phyloP scores from a whole-genome alignment of 2,797 vertebrate genomes.

The Valencia hispanica region DNA sequence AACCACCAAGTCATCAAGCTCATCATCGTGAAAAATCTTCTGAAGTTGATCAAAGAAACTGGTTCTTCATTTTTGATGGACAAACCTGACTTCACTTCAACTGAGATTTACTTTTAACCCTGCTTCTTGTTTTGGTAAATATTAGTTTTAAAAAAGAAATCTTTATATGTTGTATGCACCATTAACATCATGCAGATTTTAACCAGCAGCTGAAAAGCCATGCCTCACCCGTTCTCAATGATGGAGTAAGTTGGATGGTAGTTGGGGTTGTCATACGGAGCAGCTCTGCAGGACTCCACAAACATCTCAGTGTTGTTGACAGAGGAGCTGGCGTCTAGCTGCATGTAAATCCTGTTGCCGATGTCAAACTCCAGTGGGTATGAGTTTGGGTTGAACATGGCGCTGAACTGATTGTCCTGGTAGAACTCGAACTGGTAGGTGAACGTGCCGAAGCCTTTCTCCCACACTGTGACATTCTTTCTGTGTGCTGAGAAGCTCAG shows the following conservation, averaged over 20 bases:
- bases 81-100: neutral
- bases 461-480: conserved; percentile 49
- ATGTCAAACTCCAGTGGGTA: conserved; percentile 70
- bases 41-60: no score
- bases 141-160: no score
- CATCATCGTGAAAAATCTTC: no score
- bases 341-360: conserved; percentile 68
- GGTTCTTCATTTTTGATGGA: no score
- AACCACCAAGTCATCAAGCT: no score
- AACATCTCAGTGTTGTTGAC: conserved; percentile 73
- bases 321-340: conserved; percentile 65
- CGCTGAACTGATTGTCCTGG: conserved; percentile 22
- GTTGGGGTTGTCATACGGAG: conserved; percentile 72
- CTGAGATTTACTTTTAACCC: no score
- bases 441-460: conserved; percentile 72
- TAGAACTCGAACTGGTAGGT: conserved; percentile 77
- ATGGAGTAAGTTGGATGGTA: conserved; percentile 67
- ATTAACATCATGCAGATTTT: no score
- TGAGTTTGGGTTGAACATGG: conserved; percentile 19
- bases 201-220: neutral
- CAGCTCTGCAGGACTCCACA: conserved; percentile 76
- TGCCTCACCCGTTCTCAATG: conserved; percentile 70
- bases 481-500: conserved; percentile 60
- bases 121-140: no score
- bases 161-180: no score